Percentiles rank a stretch among this genome's conserved stretches.
phyloP scores from a whole-genome alignment of 2,797 vertebrate species.

The Chiloscyllium punctatum region DNA sequence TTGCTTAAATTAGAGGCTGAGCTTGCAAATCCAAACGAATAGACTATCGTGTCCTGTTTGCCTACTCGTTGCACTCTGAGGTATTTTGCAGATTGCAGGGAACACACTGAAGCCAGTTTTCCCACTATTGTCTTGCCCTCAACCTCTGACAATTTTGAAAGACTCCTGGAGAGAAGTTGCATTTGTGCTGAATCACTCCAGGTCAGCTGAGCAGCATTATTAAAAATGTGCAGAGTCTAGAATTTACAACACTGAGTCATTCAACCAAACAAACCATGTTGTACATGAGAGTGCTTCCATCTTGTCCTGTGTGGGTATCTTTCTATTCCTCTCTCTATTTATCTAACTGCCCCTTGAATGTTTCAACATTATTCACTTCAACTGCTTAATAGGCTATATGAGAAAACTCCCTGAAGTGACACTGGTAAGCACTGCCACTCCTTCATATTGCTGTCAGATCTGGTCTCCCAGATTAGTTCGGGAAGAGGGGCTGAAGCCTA shows the following conservation, averaged over 20 bases:
- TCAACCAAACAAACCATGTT: not conserved
- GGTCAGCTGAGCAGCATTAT: not conserved
- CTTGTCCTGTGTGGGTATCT: not conserved
- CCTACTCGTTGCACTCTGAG: not conserved
- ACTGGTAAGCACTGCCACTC: not conserved
- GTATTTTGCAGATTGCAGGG: not conserved
- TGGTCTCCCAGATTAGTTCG: not conserved
- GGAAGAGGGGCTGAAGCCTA: too few species aligned
- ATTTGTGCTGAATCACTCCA: not conserved
- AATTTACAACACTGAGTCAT: not conserved
- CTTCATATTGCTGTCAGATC: not conserved
- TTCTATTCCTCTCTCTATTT: not conserved
- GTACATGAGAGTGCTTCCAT: not conserved
- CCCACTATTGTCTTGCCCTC: not conserved
- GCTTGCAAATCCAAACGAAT: not conserved
- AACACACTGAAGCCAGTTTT: not conserved
- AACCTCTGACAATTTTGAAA: not conserved
- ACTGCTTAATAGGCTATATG: too few species aligned
- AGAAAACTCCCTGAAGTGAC: not conserved
- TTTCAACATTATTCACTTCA: not conserved
- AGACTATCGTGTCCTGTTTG: not conserved
- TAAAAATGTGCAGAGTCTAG: not conserved
- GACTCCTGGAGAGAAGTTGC: too few species aligned
- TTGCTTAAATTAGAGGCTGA: conserved; percentile 23
- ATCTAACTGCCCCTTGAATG: not conserved